phyloP scores from a whole-genome alignment of 2,888 invertebrate genomes.

The Schizaphis graminum region DNA sequence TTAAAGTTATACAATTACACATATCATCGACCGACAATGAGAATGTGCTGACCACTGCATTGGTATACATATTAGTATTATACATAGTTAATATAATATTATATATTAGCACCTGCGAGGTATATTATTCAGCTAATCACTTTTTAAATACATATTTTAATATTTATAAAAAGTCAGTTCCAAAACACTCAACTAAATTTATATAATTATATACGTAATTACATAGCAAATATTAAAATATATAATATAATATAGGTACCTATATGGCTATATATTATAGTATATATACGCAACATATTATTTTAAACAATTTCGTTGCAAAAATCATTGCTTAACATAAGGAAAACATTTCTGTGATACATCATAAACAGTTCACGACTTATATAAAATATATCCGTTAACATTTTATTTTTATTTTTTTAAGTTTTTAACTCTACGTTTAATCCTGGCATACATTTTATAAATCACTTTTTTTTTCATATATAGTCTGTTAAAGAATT shows the following conservation, averaged over 20 bases:
- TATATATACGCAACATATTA: not conserved
- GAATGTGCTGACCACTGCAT: not conserved
- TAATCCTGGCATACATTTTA: constrained; percentile 16
- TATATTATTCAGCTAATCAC: not conserved
- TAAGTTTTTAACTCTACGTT: not conserved
- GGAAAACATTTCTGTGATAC: not conserved
- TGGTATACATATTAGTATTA: not conserved
- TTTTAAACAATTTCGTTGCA: not conserved
- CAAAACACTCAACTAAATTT: not conserved
- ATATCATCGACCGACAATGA: not conserved
- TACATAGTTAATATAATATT: not conserved
- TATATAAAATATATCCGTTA: not conserved
- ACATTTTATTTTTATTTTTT: not conserved
- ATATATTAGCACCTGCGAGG: not conserved
- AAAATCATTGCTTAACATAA: not conserved
- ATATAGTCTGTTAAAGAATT: constrained; percentile 32
- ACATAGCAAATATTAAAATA: not conserved
- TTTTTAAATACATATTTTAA: not conserved
- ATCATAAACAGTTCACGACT: not conserved
- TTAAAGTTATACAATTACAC: not conserved
- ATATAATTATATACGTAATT: not conserved
- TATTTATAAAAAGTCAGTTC: not conserved
- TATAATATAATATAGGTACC: not conserved
- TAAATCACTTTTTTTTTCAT: constrained; percentile 18
- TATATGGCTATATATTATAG: too few species aligned